A percentile compares a stretch with the other conserved stretches of the same genome.
phyloP scores from a whole-genome alignment of 2,888 invertebrate genomes.

The Fissipunctia ypsillon region DNA sequence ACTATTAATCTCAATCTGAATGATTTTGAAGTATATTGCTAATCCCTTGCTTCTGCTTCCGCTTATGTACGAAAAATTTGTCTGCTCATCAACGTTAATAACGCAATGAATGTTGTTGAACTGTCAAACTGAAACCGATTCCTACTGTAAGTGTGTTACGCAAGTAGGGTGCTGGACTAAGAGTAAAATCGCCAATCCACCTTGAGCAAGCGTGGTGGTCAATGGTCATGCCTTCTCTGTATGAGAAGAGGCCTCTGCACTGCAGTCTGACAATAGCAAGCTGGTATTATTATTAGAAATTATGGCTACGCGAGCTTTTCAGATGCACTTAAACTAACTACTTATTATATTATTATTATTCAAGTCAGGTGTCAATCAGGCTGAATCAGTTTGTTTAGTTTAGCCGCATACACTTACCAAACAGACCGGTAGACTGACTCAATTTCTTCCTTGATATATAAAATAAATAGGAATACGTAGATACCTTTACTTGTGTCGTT shows the following conservation, averaged over 20 bases:
- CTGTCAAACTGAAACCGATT: no score
- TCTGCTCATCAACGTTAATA: no score
- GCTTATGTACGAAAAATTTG: no score
- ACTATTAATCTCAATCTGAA: no score
- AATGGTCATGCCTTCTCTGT: neutral
- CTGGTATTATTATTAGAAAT: neutral
- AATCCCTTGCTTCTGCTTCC: no score
- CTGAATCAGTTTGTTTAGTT: no score
- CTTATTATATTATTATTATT: neutral
- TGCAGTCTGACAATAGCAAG: neutral
- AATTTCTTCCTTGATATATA: neutral
- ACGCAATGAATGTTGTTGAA: no score
- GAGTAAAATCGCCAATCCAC: neutral
- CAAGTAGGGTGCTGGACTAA: no score
- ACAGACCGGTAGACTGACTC: neutral
- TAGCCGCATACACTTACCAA: neutral
- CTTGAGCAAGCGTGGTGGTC: neutral
- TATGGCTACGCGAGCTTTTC: neutral
- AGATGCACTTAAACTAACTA: neutral
- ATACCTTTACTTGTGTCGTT: neutral
- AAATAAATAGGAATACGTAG: constrained; percentile 3
- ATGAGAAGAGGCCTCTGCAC: neutral
- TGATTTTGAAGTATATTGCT: no score
- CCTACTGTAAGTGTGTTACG: no score
- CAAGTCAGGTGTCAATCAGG: neutral